Conservation (phyloP, 2,113 vertebrate genomes). For the Lichenostomus cassidix region DNA sequence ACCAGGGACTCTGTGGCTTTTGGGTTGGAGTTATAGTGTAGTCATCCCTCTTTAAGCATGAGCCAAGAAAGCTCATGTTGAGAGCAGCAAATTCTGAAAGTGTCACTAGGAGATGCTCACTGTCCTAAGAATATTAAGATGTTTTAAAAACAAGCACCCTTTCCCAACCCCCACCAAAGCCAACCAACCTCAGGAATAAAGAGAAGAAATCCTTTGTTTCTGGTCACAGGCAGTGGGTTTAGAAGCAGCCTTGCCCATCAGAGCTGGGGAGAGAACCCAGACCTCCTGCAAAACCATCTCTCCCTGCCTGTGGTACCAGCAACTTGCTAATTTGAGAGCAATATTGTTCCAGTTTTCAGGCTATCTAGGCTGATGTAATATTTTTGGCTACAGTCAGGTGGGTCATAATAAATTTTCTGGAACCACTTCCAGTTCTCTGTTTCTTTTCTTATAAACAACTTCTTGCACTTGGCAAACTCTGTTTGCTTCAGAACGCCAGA, state of each 20-base stretch:
- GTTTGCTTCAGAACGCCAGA: background rate
- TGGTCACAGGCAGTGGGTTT: background rate
- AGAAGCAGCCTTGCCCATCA: background rate
- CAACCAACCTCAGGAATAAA: background rate
- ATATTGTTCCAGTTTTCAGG: conserved; percentile 20
- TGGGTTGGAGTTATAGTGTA: background rate
- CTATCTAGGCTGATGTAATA: conserved; percentile 56
- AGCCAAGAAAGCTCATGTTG: background rate
- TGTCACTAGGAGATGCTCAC: background rate
- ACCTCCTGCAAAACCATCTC: conserved; percentile 49
- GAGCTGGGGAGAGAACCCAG: background rate
- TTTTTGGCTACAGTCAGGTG: conserved; percentile 4
- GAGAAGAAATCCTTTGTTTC: background rate
- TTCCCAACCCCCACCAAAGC: background rate
- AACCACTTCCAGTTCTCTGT: background rate
- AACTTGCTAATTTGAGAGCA: conserved; percentile 37
- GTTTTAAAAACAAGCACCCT: background rate
- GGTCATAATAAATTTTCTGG: conserved; percentile 31
- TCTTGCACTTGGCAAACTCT: conserved; percentile 20
- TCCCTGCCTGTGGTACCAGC: conserved; percentile 27
- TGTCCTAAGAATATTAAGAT: background rate
- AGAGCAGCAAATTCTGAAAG: background rate
- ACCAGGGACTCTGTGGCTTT: background rate
- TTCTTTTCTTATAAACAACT: conserved; percentile 54
- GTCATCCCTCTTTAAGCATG: background rate